Evolutionary conservation across 2,888 invertebrate species (phyloP), one percentile per base, ranked within the genome.

Genomic region (Entomobrya proxima): DNA sequence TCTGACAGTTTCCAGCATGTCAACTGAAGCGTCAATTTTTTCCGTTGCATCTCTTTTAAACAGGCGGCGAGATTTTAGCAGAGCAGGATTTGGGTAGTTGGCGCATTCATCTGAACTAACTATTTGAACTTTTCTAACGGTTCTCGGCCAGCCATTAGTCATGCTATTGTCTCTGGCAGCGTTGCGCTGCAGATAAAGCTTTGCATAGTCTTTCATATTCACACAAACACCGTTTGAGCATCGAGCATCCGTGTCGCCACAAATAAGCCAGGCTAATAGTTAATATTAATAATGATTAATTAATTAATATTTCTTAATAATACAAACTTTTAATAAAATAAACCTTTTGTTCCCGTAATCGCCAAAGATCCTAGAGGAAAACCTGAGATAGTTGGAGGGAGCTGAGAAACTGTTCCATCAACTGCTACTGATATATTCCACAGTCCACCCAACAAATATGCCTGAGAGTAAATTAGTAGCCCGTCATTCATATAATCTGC

Each of bases 321-420:
- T n/a, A n/a, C n/a, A n/a, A n/a, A n/a, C n/a, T n/a, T n/a, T n/a
- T n/a, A n/a, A n/a, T n/a, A n/a, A n/a, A n/a, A n/a, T n/a, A n/a
- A n/a, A n/a, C n/a, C n/a, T 13, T 6, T 52, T 7, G 9, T n/a
- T 24, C 83, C 83, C 7, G 83, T 84, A n/a, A 76, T 77, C 1
- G 83, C 83, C 11, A 84, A 9, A 24, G 83, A 84, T 9, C 83
- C 83, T 6, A 84, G 27, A 7, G 76, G 37, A 64, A 77, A 84
- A 11, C 83, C 83, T 18, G 15, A 55, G 4, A 84, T 84, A n/a
- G 24, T 47, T 2, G 18, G 3, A 30, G 64, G 67, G 13, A 44
- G 67, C 6, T 30, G 55, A 24, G 27, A 9, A 18, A 32, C 47
- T 1, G 15, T 37, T 18, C 32, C 18, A 7, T 35, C 40, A 9